Conservation (phyloP, 2,888 invertebrate genomes). For the Shargacucullia verbasci region DNA sequence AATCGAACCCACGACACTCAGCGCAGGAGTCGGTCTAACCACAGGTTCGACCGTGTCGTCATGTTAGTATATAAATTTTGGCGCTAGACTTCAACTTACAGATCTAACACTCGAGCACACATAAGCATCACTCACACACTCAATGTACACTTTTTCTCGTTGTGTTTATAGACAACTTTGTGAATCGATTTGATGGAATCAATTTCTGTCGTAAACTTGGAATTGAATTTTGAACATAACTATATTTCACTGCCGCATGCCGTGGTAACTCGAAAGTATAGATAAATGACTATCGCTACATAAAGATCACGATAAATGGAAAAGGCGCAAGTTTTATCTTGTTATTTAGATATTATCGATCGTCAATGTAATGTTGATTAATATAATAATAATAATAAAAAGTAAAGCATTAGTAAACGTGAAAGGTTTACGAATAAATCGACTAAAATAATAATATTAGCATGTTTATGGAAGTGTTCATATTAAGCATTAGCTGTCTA, state of each 20-base stretch:
- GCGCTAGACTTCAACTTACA: neutral
- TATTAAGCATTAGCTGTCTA: neutral
- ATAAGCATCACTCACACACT: slow-evolving; percentile 8
- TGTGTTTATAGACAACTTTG: slow-evolving; percentile 29
- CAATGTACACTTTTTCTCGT: slow-evolving; percentile 4
- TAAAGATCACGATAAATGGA: slow-evolving; percentile 41
- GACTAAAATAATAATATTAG: neutral
- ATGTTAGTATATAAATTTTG: too few relatives aligned
- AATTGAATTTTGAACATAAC: slow-evolving; percentile 32
- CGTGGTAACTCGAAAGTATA: slow-evolving; percentile 30
- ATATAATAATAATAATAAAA: too few relatives aligned
- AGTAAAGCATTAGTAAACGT: neutral
- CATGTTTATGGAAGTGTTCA: neutral
- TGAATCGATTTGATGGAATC: slow-evolving; percentile 45
- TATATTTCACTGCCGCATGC: slow-evolving; percentile 37
- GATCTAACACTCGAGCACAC: neutral
- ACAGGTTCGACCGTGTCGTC: too few relatives aligned
- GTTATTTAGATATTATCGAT: slow-evolving; percentile 38
- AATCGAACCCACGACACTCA: too few relatives aligned
- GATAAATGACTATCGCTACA: slow-evolving; percentile 28
- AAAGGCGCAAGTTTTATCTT: slow-evolving; percentile 20
- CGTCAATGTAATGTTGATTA: slow-evolving; percentile 19
- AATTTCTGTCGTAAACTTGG: slow-evolving; percentile 37
- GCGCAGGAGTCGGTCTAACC: too few relatives aligned
- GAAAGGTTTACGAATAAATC: neutral